These are phyloP conservation scores for Onychostruthus taczanowskii DNA, from an alignment of 2,113 vertebrate genomes.

Conservation along the genomic window DNA sequence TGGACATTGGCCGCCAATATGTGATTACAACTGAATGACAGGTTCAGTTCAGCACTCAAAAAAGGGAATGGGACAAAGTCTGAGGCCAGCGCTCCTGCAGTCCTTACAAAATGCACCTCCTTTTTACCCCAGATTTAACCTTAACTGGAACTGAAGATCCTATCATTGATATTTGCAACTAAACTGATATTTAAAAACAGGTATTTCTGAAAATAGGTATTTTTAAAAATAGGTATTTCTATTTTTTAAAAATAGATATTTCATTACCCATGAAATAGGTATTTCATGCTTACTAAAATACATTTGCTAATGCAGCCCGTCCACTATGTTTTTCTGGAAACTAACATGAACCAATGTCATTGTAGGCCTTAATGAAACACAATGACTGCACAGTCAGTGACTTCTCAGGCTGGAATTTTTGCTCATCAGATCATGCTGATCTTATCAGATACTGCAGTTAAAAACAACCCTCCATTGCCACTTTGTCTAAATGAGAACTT, in stretches of 20 bases:
- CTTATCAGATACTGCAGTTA: background rate
- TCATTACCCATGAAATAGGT: background rate
- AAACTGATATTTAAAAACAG: background rate
- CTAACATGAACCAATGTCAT: background rate
- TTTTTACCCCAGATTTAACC: background rate
- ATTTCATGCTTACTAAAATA: background rate
- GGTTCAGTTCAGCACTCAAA: background rate
- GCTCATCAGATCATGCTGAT: background rate
- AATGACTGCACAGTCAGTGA: background rate
- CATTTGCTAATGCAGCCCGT: background rate
- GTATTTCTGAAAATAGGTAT: no score
- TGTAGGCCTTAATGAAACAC: background rate
- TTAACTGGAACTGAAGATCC: background rate
- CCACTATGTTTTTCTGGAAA: background rate
- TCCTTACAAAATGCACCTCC: background rate
- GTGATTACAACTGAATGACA: background rate
- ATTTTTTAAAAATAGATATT: background rate
- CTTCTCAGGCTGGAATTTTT: background rate
- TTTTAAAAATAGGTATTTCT: background rate
- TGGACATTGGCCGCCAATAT: background rate
- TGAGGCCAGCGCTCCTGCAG: background rate
- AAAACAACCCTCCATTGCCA: background rate
- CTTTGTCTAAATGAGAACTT: background rate
- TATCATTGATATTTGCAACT: background rate
- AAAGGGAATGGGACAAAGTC: background rate